Conservation (phyloP, 1,140 invertebrate species). For the Sitobion miscanthi region DNA sequence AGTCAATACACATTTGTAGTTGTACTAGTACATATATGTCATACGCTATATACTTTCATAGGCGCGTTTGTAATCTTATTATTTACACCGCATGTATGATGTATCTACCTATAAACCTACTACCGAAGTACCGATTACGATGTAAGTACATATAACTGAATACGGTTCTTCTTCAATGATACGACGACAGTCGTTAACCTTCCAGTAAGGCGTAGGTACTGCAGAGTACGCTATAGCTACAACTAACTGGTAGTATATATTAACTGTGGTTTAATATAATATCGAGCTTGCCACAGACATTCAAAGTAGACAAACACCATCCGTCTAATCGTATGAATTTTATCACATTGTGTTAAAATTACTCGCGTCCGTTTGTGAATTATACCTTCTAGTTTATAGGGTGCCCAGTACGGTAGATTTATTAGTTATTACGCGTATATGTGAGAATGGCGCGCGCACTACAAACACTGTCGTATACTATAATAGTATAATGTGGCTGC, state of each 20-base stretch:
- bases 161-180: background rate
- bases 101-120: background rate
- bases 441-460: background rate
- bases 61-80: background rate
- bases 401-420: background rate
- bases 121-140: background rate
- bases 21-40: background rate
- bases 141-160: background rate
- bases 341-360: background rate
- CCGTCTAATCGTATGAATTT: conserved; percentile 4
- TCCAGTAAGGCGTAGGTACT: background rate
- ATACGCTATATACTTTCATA: background rate
- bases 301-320: background rate
- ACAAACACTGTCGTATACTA: background rate
- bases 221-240: background rate
- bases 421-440: background rate
- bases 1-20: background rate
- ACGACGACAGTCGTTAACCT: background rate
- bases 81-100: background rate
- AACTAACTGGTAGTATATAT: background rate
- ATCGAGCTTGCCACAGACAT: background rate
- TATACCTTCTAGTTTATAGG: background rate
- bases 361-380: background rate
- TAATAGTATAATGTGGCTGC: background rate
- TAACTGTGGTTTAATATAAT: background rate